Evolutionary conservation across 2,113 vertebrate genomes (phyloP).

Genomic region (Myotis yumanensis): DNA sequence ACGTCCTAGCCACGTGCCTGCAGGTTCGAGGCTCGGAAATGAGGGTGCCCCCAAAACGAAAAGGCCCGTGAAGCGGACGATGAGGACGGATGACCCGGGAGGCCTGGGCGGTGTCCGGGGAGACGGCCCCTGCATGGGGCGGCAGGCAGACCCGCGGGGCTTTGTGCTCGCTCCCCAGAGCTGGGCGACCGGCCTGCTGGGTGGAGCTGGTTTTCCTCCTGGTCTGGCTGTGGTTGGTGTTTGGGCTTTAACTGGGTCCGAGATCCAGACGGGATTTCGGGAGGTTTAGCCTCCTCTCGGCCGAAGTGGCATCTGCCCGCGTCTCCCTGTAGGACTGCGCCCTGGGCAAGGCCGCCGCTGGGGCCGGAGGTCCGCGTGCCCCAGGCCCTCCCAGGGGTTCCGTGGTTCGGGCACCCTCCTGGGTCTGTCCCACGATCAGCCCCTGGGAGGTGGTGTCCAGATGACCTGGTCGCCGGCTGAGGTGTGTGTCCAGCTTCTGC

Average conservation of each 20-base stretch:
- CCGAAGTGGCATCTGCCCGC: fast-evolving
- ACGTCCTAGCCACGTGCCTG: neutral
- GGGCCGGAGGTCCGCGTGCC: fast-evolving
- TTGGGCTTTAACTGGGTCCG: neutral
- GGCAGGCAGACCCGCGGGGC: fast-evolving
- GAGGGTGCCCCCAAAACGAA: neutral
- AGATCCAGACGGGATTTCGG: neutral
- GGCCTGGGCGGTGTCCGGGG: fast-evolving
- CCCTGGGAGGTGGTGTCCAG: fast-evolving
- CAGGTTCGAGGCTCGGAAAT: neutral
- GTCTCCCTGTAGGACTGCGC: neutral
- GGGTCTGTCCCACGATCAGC: neutral
- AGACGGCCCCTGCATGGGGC: fast-evolving
- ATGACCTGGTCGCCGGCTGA: fast-evolving
- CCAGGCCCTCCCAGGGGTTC: neutral
- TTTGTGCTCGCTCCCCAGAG: neutral
- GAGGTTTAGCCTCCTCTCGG: neutral
- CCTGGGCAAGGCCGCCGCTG: neutral
- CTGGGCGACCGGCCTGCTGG: fast-evolving
- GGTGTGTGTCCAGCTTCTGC: neutral
- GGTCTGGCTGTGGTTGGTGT: neutral
- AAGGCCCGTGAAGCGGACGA: neutral
- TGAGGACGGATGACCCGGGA: neutral
- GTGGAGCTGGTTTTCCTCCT: fast-evolving
- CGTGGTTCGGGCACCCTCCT: neutral